Evolutionary conservation across 2,888 invertebrate species (phyloP).

Genomic region (Zhuqinia jingwanae): DNA sequence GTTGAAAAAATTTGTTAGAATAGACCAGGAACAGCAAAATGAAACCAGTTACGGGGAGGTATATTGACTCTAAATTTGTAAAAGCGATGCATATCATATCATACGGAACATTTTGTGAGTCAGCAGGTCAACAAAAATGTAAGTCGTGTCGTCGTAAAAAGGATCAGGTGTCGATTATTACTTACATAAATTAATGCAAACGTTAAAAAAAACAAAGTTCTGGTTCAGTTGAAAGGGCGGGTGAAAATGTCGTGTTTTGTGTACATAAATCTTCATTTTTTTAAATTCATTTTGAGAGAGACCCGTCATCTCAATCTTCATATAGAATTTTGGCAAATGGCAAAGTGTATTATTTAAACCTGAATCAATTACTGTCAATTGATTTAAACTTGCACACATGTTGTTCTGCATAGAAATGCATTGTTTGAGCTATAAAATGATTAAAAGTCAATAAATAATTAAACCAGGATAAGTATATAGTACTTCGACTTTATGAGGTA

Average conservation of each 20-base stretch:
- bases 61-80: background rate
- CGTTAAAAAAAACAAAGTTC: background rate
- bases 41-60: constrained; percentile 31
- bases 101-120: constrained; percentile 19
- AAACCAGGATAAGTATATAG: too few species aligned
- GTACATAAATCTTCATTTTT: constrained; percentile 11
- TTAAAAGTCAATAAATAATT: too few species aligned
- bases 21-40: constrained; percentile 29
- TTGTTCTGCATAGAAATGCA: too few species aligned
- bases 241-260: background rate
- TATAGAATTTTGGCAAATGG: too few species aligned
- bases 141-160: constrained; percentile 26
- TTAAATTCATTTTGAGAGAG: too few species aligned
- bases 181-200: constrained; percentile 32
- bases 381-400: too few species aligned
- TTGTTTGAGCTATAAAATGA: too few species aligned
- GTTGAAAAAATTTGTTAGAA: background rate
- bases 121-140: constrained; percentile 59
- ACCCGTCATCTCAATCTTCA: too few species aligned
- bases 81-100: background rate
- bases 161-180: constrained; percentile 2
- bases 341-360: too few species aligned
- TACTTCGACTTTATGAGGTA: too few species aligned
- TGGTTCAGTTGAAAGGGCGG: background rate
- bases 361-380: too few species aligned